Evolutionary conservation across 1,140 invertebrate genomes (phyloP).

Genomic region (Muscidifurax raptorellus): DNA sequence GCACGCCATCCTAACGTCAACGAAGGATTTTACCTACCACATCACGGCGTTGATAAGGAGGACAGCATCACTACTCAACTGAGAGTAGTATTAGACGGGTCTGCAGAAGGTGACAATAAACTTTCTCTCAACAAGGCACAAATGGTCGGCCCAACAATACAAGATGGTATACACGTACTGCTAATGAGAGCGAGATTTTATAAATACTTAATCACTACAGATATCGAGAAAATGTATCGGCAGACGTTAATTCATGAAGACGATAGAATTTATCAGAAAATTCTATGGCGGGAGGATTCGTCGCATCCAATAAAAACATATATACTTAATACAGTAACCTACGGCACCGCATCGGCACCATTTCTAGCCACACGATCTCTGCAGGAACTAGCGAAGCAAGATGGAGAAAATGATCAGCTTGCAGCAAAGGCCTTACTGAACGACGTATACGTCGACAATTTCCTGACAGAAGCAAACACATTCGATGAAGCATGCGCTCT

Average conservation of each 20-base stretch:
- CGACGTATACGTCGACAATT: constrained; percentile 38
- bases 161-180: neutral
- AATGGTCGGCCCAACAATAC: neutral
- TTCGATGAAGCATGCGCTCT: neutral
- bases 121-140: neutral
- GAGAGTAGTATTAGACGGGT: constrained; percentile 22
- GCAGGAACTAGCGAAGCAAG: neutral
- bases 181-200: neutral
- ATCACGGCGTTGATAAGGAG: neutral
- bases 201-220: neutral
- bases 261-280: neutral
- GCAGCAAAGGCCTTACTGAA: neutral
- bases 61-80: neutral
- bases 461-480: neutral
- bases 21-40: neutral
- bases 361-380: neutral
- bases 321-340: constrained; percentile 43
- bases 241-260: neutral
- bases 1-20: neutral
- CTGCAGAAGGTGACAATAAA: neutral
- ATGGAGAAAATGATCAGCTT: neutral
- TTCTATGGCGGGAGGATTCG: neutral
- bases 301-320: neutral
- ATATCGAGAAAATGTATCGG: constrained; percentile 17
- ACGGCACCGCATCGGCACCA: constrained; percentile 20